Base-by-base conservation (phyloP, 2,888 invertebrate genomes). In the Formica aserva region DNA sequence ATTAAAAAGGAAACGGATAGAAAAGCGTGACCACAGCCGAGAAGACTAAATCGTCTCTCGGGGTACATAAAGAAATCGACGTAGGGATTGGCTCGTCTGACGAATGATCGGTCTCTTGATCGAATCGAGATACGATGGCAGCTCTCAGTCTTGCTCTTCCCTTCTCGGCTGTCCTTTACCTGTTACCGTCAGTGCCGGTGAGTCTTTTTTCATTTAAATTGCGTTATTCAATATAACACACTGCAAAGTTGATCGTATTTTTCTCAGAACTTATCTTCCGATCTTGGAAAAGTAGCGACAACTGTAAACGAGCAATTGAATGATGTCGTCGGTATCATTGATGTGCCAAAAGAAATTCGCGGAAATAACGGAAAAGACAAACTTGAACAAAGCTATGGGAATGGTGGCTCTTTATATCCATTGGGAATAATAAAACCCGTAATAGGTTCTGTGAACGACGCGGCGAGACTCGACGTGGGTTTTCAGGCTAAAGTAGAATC, bases 1-100 rank as follows among this genome's bases (percentile, higher is more conserved):
- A 78, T 78, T 78, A 78, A 78, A 78, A 71, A 18, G 13, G 57
- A 57, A 57, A 72, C 6, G 29, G 13, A 57, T 60, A 60, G 29
- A 77, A 72, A 60, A 72, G 57, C 57, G 55, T 78, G 29, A 72
- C 41, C 57, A 13, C 38, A n/a, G 18, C 32, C 4, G 29, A 38
- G 52, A 55, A 52, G 57, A 83, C 9, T 35, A 18, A 45, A 65
- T 81, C 35, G 35, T 60, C 9, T 26, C 22, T 63, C 18, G 26
- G 48, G 60, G 41, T 62, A 62, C 57, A 69, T 63, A 83, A 82
- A 83, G 62, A 82, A 78, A 63, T 78, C 55, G 38, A 1, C 26
- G n/a, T 18, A 32, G 67, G 38, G 38, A 72, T 72, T 41, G 22
- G 41, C n/a, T 69, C 13, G 22, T 72, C 38, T 32, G 45, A 78